These are phyloP conservation scores for Scaptomyza cyrtandrae DNA, from an alignment of 2,888 invertebrate genomes.

Conservation along the genomic window DNA sequence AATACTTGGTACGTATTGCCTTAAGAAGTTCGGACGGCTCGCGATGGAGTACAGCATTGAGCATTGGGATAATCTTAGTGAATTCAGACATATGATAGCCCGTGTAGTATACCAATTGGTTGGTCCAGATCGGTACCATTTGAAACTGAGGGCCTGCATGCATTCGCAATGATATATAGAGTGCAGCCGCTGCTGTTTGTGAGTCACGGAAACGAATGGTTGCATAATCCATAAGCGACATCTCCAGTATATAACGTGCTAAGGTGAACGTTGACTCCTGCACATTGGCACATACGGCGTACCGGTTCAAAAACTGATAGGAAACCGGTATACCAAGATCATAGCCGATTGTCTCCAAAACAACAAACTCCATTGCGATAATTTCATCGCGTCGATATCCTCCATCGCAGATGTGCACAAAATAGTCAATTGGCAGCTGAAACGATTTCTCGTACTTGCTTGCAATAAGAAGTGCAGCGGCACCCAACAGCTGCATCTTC, in stretches of 20 bases:
- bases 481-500: neutral
- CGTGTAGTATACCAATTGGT: neutral
- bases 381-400: neutral
- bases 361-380: neutral
- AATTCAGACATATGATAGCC: neutral
- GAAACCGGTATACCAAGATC: neutral
- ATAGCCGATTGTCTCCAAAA: neutral
- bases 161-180: neutral
- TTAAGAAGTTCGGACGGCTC: neutral
- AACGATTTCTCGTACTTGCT: neutral
- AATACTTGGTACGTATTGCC: neutral
- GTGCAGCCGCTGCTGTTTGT: neutral
- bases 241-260: neutral
- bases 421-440: neutral
- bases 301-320: neutral
- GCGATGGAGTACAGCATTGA: neutral
- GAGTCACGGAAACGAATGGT: neutral
- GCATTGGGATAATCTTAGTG: neutral
- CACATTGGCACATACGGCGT: neutral
- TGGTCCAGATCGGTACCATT: neutral
- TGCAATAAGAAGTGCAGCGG: neutral
- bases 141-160: neutral
- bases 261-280: neutral
- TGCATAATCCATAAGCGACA: neutral
- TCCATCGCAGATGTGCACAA: neutral